phyloP scores from a whole-genome alignment of 2,113 vertebrate species.

The Dromaius novaehollandiae region DNA sequence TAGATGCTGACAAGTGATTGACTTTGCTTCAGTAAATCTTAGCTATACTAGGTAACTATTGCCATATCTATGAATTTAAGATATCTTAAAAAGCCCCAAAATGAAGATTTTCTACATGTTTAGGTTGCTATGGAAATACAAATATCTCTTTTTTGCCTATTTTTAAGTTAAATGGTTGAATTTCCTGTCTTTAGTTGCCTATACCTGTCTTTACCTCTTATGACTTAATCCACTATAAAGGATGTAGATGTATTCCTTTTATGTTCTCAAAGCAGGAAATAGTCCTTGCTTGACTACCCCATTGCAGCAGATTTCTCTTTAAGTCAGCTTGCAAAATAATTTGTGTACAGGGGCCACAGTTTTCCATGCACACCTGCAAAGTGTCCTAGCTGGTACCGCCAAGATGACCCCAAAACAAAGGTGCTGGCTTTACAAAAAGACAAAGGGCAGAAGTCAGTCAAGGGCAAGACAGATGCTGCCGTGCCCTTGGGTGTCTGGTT shows the following conservation, averaged over 20 bases:
- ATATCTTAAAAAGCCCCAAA: not conserved
- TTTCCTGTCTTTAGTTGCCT: not conserved
- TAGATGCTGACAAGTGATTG: not conserved
- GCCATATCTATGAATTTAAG: not conserved
- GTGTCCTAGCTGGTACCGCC: not conserved
- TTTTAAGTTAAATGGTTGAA: not conserved
- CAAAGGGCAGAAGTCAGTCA: not conserved
- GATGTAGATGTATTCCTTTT: not conserved
- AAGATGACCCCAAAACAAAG: rapidly evolving
- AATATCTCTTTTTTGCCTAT: not conserved
- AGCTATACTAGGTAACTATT: not conserved
- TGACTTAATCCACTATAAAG: rapidly evolving
- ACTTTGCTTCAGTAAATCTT: not conserved
- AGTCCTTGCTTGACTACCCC: not conserved
- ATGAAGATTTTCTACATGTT: slow-evolving; percentile 22
- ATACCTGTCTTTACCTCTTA: not conserved
- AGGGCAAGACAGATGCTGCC: rapidly evolving
- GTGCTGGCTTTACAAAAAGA: not conserved
- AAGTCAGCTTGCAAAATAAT: not conserved
- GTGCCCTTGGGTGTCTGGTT: not conserved
- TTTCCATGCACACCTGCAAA: not conserved
- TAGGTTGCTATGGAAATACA: slow-evolving; percentile 64
- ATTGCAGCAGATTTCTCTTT: not conserved
- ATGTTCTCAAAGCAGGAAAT: not conserved
- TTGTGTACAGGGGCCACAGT: not conserved